Evolutionary conservation across 1,140 invertebrate genomes (phyloP), one percentile per base, ranked within the genome.

Genomic region (Monochamus saltuarius): DNA sequence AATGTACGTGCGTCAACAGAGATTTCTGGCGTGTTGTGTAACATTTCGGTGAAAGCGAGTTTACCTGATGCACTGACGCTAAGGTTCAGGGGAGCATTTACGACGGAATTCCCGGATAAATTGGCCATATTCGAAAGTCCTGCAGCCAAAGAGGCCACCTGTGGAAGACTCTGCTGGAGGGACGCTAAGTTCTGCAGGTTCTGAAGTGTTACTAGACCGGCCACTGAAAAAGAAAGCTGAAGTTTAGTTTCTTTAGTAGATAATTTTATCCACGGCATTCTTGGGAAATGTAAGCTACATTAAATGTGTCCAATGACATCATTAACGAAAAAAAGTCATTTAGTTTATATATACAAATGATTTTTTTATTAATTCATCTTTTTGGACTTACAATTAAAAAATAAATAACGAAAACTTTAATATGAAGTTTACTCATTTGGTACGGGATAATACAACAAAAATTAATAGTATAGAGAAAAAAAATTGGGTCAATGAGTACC

Each of bases 41-140:
- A 42, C 7, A 13, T 3, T 42, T 7, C 2, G 16, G 40, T 7
- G 40, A 49, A 14, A 29, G 17, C n/a, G 10, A 13, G 16, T 53
- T 60, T 68, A 74, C 72, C 85, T 66, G 85, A 84, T 51, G 85
- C 83, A 69, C 87, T 89, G 62, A 91, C 86, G 71, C 88, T 91
- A 42, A 91, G 79, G 78, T 92, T 92, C 56, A 91, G 80, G 4
- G 89, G 89, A 36, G 89, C 88, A 75, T 90, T 90, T 74, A 89
- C 85, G 61, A 87, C 81, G 47, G 85, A 82, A 73, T 85, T 87
- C 64, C 80, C 81, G 22, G 83, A 80, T 71, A 85, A 77, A 51
- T 83, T 82, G 14, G 85, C 83, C 77, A 90, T 85, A 67, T 86
- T 87, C 73, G 89, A 87, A 51, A 91, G 82, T 68, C 87, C 85